Conservation (phyloP, 1,140 invertebrate genomes). For the Heterodera schachtii region DNA sequence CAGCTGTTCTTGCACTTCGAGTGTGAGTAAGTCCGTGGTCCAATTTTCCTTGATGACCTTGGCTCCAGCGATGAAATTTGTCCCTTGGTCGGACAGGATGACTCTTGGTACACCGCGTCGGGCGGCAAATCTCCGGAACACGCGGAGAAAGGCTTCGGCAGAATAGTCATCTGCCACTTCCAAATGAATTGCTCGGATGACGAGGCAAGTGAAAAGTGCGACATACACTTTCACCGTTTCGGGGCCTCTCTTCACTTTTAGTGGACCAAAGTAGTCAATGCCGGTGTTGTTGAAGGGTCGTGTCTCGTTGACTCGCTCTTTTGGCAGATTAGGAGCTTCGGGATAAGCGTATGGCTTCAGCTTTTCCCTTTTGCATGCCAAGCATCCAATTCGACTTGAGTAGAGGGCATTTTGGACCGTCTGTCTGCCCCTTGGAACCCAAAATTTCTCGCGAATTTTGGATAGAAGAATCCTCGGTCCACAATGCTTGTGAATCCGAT, state of each 20-base stretch:
- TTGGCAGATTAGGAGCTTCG: conserved; percentile 5
- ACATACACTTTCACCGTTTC: background rate
- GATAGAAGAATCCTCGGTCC: background rate
- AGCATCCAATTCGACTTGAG: background rate
- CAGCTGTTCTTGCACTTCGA: background rate
- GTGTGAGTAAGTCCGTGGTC: background rate
- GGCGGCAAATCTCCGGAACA: conserved; percentile 10
- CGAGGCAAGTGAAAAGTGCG: conserved; percentile 20
- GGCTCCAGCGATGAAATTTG: conserved; percentile 12
- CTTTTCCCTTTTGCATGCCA: background rate
- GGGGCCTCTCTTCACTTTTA: background rate
- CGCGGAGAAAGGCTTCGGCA: conserved; percentile 10
- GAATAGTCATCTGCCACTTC: conserved; percentile 20
- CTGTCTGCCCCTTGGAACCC: background rate
- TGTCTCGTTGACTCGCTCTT: background rate
- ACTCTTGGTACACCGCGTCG: conserved; percentile 1
- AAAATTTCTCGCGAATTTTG: background rate
- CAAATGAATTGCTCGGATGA: conserved; percentile 15
- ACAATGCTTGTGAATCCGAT: background rate
- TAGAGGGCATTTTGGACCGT: background rate
- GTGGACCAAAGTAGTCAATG: conserved; percentile 10
- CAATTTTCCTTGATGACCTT: background rate
- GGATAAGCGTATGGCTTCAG: background rate
- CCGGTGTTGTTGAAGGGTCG: background rate
- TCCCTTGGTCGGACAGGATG: conserved; percentile 30